A percentile compares a stretch with the other conserved stretches of the same genome.
phyloP scores from a whole-genome alignment of 2,113 vertebrate species.

The Micronisus gabar region DNA sequence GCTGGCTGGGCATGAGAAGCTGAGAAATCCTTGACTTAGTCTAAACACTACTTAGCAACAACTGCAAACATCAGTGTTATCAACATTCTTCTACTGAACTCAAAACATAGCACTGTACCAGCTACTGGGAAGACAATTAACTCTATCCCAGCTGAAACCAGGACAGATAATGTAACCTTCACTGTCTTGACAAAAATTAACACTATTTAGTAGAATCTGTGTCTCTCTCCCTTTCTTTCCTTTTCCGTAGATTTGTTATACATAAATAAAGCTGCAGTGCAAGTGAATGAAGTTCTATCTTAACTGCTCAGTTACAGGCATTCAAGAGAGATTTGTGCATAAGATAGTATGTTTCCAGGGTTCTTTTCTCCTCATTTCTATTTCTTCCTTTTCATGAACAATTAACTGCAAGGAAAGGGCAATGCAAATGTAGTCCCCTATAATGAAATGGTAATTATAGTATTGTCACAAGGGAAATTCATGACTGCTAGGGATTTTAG shows the following conservation, averaged over 20 bases:
- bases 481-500: background rate
- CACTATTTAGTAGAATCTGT: background rate
- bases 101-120: no score
- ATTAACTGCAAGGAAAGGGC: no score
- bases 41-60: no score
- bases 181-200: background rate
- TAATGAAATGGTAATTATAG: background rate
- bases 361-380: background rate
- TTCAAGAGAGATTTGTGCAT: background rate
- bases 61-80: no score
- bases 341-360: background rate
- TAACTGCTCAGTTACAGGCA: background rate
- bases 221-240: background rate
- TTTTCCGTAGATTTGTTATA: background rate
- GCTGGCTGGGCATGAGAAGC: no score
- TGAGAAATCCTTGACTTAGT: no score
- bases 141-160: no score
- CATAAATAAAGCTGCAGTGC: background rate
- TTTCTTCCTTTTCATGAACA: background rate
- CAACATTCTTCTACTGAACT: no score
- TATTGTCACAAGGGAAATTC: background rate
- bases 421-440: background rate
- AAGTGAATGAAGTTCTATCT: background rate
- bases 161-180: background rate
- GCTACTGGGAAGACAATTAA: no score